Evolutionary conservation across 2,888 invertebrate species (phyloP), one percentile per base, ranked within the genome.

Genomic region (Lysandra bellargus): DNA sequence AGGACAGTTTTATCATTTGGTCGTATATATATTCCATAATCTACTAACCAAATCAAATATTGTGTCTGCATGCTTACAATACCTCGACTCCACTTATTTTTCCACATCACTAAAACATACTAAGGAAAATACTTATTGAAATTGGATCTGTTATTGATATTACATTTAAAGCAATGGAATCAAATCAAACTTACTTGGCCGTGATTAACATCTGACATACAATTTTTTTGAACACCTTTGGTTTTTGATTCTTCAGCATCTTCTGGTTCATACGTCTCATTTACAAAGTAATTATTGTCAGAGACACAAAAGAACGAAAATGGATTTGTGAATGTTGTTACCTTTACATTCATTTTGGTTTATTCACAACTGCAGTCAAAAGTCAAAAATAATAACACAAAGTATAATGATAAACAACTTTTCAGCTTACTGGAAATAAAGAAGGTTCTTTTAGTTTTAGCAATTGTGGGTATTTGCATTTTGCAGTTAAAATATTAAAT

Each of bases 81-180:
- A 7, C 90, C 91, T 5, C 90, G 86, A 14, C 83, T 85, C 90
- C 90, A 91, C 81, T 86, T 87, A 40, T 86, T 84, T 2, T 87
- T 84, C 87, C 87, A 88, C 79, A 88, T 81, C 0, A 91, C 89
- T 80, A 90, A 88, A 80, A 91, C 86, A 86, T 91, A 90, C 90
- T 91, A 78, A 1, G 83, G 84, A 78, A 60, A 49, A 33, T 30
- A 53, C 37, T 76, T 77, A 73, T 60, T 72, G 49, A 23, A 33
- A 12, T 4, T 53, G 12, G 4, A 53, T 57, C 33, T 4, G 6
- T 5, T 6, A 14, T 17, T 3, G 33, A 2, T 76, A 75, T 75
- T 44, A 40, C 44, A 17, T 14, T 53, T 17, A 57, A 17, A 57
- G 12, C 17, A 40, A 40, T 40, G 7, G 2, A 49, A 23, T 12